Evolutionary conservation across 2,797 vertebrate species (phyloP), one percentile per base, ranked within the genome.

Genomic region (Austrolebias charrua): DNA sequence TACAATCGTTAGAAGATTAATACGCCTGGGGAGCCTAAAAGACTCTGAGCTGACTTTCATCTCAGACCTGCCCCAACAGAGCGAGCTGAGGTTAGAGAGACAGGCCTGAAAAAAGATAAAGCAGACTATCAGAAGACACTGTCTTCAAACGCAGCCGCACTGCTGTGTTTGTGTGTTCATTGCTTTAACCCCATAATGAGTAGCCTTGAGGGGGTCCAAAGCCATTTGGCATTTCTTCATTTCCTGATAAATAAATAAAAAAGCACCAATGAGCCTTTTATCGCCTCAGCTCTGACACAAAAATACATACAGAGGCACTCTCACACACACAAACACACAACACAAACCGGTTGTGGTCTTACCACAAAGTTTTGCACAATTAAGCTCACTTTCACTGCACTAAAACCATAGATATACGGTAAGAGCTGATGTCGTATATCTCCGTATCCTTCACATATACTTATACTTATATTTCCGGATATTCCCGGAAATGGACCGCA

Each of bases 161-260:
- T 29, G 6, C 46, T 47, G 44, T 47, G 44, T 63, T 45, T 58
- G 50, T 83, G 91, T 82, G 88, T 69, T 24, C 67, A 7, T 93
- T 91, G 86, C 75, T 93, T 94, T 93, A 93, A 94, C 89, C 91
- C 94, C 91, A 93, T 95, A 95, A 96, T 95, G 94, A 95, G 92
- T 91, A 88, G 91, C 93, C 94, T 93, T 64, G 79, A 86, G 91
- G 94, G 90, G 93, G 92, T 93, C 71, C 69, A 90, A 71, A 85
- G 87, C 88, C 90, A 93, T 94, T 95, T 95, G 93, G 91, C 93
- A 94, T 91, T 85, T 85, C 72, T 76, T 87, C 84, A 93, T 93
- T 98, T 98, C 95, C 95, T 96, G 93, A 91, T 83, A 64, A 69
- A 72, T 75, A 81, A 24, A 24, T 80, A 80, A 69, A 35, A 67